These are phyloP conservation scores for Aricia artaxerxes DNA, from an alignment of 2,888 invertebrate genomes.

Conservation along the genomic window DNA sequence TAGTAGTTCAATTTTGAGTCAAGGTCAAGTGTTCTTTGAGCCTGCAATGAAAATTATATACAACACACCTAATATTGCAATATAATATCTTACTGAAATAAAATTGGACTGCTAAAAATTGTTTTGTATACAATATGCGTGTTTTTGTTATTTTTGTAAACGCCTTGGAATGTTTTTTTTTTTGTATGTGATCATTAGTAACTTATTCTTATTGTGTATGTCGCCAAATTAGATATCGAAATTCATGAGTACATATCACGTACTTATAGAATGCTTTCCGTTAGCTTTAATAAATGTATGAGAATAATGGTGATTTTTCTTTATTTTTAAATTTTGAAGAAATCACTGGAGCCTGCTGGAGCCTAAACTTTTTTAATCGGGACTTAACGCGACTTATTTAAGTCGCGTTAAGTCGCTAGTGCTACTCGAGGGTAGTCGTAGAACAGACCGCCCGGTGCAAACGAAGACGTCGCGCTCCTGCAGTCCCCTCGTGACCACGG, in stretches of 20 bases:
- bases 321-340: conserved; percentile 28
- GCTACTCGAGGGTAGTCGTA: too few species aligned
- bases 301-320: conserved; percentile 46
- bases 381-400: too few species aligned
- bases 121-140: neutral
- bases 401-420: too few species aligned
- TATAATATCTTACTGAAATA: neutral
- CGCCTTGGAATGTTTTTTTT: conserved; percentile 11
- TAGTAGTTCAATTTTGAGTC: neutral
- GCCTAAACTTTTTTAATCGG: too few species aligned
- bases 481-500: too few species aligned
- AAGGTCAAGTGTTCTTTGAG: neutral
- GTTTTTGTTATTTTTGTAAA: conserved; percentile 16
- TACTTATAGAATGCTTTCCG: conserved; percentile 59
- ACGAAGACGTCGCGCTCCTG: too few species aligned
- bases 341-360: too few species aligned
- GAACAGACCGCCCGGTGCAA: too few species aligned
- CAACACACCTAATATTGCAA: neutral
- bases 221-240: conserved; percentile 30
- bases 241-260: conserved; percentile 32
- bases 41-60: neutral
- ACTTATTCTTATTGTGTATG: conserved; percentile 29
- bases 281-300: conserved; percentile 61
- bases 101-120: neutral
- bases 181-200: conserved; percentile 27